Percentiles rank a stretch among this genome's conserved stretches.
These are phyloP conservation scores for Tenthredo notha DNA, from an alignment of 2,888 invertebrate species.

Conservation along the genomic window DNA sequence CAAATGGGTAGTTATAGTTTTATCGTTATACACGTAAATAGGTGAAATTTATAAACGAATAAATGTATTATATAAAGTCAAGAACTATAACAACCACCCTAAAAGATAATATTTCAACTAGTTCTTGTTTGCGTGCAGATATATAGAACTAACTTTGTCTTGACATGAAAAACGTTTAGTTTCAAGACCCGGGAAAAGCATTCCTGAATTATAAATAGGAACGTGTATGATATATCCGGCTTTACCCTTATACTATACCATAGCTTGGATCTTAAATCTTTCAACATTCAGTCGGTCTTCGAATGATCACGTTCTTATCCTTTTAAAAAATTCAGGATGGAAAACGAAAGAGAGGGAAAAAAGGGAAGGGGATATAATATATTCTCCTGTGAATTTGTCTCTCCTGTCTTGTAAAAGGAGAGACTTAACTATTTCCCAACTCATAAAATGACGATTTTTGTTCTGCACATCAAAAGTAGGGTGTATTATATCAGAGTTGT, in stretches of 20 bases:
- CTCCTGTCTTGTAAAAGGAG: no score
- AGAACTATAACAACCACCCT: neutral
- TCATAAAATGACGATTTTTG: neutral
- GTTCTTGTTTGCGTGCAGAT: neutral
- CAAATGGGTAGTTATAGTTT: neutral
- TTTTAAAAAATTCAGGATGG: neutral
- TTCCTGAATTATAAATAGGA: neutral
- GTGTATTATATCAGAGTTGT: neutral
- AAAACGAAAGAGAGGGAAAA: neutral
- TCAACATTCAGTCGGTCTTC: neutral
- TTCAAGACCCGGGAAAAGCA: conserved; percentile 16
- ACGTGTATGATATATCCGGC: neutral
- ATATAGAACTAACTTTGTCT: neutral
- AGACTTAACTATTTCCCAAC: no score
- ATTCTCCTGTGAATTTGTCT: neutral
- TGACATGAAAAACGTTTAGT: conserved; percentile 43
- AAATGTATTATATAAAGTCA: neutral
- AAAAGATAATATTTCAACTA: neutral
- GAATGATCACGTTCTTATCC: neutral
- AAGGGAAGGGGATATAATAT: no score
- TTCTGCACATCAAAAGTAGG: neutral
- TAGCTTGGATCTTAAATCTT: neutral
- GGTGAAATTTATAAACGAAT: neutral
- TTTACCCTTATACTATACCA: neutral
- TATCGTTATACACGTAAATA: neutral